Percentiles rank a stretch among this genome's conserved stretches.
These are phyloP conservation scores for Ginglymostoma cirratum DNA, from an alignment of 2,113 vertebrate genomes.

Conservation along the genomic window DNA sequence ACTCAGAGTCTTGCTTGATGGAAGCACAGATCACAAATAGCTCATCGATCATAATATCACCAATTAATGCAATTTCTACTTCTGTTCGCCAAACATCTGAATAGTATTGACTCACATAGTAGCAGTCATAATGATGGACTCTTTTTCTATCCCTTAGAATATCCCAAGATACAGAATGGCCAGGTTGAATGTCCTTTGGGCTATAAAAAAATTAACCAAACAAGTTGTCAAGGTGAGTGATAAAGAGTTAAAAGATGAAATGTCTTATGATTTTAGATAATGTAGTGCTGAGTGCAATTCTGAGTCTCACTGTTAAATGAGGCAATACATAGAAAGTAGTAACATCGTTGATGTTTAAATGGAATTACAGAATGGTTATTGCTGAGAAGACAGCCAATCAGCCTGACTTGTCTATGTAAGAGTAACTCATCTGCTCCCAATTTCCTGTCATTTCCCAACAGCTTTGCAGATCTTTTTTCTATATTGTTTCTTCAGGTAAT, in stretches of 20 bases:
- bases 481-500: too few relatives aligned
- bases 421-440: neutral
- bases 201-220: conserved; percentile 78
- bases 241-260: neutral
- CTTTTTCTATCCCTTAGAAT: conserved; percentile 52
- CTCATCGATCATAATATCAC: neutral
- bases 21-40: neutral
- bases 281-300: neutral
- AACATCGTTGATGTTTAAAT: neutral
- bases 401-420: neutral
- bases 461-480: too few relatives aligned
- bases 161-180: conserved; percentile 74
- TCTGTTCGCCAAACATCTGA: neutral
- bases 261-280: neutral
- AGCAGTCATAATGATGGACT: neutral
- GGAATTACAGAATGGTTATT: neutral
- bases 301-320: neutral
- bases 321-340: neutral
- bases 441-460: neutral
- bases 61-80: neutral
- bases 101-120: neutral
- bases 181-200: conserved; percentile 82
- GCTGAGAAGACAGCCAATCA: too few relatives aligned
- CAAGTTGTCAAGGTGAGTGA: conserved; percentile 86
- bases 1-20: neutral